phyloP scores from a whole-genome alignment of 64 coral and sea anemone genomes.

The Stichodactyla helianthus region DNA sequence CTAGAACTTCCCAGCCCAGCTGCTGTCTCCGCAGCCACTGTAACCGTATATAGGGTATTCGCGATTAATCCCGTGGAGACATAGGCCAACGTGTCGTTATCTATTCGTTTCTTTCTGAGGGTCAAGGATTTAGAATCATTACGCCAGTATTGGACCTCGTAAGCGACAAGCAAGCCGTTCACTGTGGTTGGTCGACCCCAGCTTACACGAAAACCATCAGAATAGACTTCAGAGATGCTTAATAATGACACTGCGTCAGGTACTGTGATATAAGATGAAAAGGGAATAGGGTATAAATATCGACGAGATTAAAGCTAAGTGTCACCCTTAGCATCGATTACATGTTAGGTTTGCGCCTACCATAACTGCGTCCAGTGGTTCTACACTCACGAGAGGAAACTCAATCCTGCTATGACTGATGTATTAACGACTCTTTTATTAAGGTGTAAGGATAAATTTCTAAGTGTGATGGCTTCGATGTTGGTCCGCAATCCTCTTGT shows the following conservation, averaged over 20 bases:
- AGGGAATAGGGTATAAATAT: background rate
- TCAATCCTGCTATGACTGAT: too few species aligned
- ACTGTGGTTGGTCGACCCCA: constrained; percentile 57
- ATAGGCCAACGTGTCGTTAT: constrained; percentile 41
- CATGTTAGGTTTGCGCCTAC: too few species aligned
- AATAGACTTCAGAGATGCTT: constrained; percentile 78
- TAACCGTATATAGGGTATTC: constrained; percentile 61
- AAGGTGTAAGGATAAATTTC: too few species aligned
- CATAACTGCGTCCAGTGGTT: too few species aligned
- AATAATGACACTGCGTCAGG: constrained; percentile 68
- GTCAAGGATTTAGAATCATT: constrained; percentile 42
- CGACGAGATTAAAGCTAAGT: background rate
- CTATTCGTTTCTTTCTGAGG: constrained; percentile 5
- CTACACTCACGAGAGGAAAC: too few species aligned
- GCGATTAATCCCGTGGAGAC: constrained; percentile 50
- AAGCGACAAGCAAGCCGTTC: constrained; percentile 67
- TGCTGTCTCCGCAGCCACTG: constrained; percentile 65
- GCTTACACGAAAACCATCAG: constrained; percentile 69
- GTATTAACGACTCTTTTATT: too few species aligned
- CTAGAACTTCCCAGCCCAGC: constrained; percentile 59
- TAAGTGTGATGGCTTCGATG: too few species aligned
- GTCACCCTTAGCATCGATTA: too few species aligned
- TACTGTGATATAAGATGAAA: constrained; percentile 21
- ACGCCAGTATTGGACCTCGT: constrained; percentile 70
- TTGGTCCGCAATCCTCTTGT: too few species aligned